phyloP scores from a whole-genome alignment of 2,113 vertebrate species.

The Charina bottae region DNA sequence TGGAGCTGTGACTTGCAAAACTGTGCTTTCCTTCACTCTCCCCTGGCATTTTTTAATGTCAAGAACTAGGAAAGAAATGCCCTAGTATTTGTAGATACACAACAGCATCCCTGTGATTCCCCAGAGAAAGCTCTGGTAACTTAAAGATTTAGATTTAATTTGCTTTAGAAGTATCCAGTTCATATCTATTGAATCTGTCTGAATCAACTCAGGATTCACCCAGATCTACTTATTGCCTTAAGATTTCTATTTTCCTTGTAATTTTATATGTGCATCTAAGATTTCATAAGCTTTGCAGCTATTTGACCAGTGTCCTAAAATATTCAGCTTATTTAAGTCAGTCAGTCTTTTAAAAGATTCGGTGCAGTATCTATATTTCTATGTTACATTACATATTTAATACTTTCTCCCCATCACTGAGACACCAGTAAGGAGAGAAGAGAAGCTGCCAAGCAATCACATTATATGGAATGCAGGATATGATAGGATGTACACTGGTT shows the following conservation, averaged over 20 bases:
- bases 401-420: not conserved
- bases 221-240: not conserved
- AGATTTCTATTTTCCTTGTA: not conserved
- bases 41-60: not conserved
- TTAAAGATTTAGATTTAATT: not conserved
- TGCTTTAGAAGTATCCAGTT: not conserved
- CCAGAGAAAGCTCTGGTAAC: not conserved
- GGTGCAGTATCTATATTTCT: not conserved
- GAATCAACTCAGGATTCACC: not conserved
- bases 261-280: not conserved
- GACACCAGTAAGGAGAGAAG: slow-evolving; percentile 7
- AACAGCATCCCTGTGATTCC: not conserved
- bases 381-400: not conserved
- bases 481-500: no score
- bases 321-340: slow-evolving; percentile 7
- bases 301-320: not conserved
- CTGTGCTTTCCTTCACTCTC: not conserved
- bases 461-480: not conserved
- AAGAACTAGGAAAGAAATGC: not conserved
- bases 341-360: not conserved
- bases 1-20: not conserved
- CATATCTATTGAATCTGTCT: not conserved
- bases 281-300: not conserved
- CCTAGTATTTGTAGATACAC: not conserved
- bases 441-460: slow-evolving; percentile 1